phyloP scores from a whole-genome alignment of 2,888 invertebrate species.

The Catocala nupta region DNA sequence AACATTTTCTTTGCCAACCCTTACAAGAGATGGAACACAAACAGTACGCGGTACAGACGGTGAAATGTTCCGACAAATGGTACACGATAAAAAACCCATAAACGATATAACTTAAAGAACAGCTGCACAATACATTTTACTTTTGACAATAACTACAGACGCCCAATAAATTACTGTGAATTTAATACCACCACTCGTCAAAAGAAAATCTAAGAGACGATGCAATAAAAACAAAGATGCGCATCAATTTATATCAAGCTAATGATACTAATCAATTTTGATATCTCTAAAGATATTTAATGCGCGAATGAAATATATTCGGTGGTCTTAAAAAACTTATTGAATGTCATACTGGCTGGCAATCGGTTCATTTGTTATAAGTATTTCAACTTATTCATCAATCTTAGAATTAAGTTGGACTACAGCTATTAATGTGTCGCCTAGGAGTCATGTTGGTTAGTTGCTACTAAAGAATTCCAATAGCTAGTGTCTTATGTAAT shows the following conservation, averaged over 20 bases:
- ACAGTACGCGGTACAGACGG: background rate
- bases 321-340: slow-evolving; percentile 7
- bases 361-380: background rate
- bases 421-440: background rate
- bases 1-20: slow-evolving; percentile 5
- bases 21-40: slow-evolving; percentile 2
- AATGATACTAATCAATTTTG: slow-evolving; percentile 13
- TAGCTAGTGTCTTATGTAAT: no score
- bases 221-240: slow-evolving; percentile 12
- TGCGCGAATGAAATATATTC: slow-evolving; percentile 11
- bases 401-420: background rate
- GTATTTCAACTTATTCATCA: background rate
- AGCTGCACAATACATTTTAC: slow-evolving; percentile 28
- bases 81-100: slow-evolving; percentile 12
- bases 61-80: slow-evolving; percentile 5
- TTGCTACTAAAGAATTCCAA: no score
- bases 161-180: slow-evolving; percentile 18
- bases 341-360: background rate
- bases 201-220: slow-evolving; percentile 14
- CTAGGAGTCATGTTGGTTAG: no score
- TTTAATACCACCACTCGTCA: slow-evolving; percentile 16
- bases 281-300: slow-evolving; percentile 9
- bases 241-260: slow-evolving; percentile 3
- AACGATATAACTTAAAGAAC: slow-evolving; percentile 14
- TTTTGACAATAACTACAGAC: slow-evolving; percentile 23